Conservation (phyloP, 2,797 vertebrate species). For the Amazonetta brasiliensis region DNA sequence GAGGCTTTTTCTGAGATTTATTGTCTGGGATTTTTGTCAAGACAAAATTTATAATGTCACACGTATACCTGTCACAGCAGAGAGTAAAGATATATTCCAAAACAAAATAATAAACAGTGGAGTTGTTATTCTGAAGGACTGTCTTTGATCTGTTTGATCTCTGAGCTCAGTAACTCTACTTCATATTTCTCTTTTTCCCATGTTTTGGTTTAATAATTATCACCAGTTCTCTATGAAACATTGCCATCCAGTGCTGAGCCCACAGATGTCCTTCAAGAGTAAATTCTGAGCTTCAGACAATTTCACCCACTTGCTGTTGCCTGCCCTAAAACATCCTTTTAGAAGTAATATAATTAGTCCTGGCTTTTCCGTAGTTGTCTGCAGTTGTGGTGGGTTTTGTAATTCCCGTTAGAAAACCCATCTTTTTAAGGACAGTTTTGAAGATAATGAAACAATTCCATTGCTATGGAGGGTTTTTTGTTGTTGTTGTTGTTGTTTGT, state of each 20-base stretch:
- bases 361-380: not conserved
- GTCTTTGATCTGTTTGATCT: constrained; percentile 8
- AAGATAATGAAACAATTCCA: not conserved
- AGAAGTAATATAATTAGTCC: not conserved
- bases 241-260: not conserved
- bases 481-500: no score
- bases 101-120: not conserved
- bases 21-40: not conserved
- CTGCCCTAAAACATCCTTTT: not conserved
- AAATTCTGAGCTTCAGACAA: not conserved
- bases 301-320: not conserved
- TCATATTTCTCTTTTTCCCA: not conserved
- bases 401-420: not conserved
- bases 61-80: not conserved
- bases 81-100: not conserved
- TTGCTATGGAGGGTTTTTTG: not conserved
- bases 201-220: constrained; percentile 4
- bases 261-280: not conserved
- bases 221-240: not conserved
- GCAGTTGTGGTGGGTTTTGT: not conserved
- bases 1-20: not conserved
- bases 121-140: not conserved
- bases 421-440: not conserved
- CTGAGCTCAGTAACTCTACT: not conserved
- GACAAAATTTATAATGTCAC: not conserved